Conservation (phyloP, 2,888 invertebrate species). For the Conistra vaccinii region DNA sequence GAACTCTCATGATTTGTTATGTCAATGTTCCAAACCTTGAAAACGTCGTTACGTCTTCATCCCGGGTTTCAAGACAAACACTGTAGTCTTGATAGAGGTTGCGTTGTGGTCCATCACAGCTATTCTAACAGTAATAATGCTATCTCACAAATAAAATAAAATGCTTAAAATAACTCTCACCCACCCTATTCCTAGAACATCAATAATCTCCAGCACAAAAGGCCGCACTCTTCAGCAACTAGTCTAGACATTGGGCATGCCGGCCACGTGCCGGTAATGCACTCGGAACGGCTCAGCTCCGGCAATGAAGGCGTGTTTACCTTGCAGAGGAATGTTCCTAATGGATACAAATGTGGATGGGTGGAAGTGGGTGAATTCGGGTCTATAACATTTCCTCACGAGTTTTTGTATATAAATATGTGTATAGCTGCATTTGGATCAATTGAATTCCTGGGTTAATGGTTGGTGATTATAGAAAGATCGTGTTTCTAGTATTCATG, state of each 20-base stretch:
- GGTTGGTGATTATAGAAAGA: neutral
- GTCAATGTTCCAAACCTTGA: neutral
- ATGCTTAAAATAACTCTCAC: neutral
- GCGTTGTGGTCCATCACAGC: neutral
- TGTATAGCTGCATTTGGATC: neutral
- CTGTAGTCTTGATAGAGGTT: neutral
- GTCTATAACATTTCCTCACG: neutral
- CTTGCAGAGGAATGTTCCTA: constrained; percentile 30
- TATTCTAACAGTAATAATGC: neutral
- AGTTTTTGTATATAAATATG: neutral
- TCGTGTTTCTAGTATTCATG: neutral
- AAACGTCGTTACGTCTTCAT: neutral
- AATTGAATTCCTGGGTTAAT: neutral
- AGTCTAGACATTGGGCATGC: constrained; percentile 51
- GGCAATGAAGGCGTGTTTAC: constrained; percentile 38
- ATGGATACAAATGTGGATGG: constrained; percentile 24
- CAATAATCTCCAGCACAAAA: constrained; percentile 21
- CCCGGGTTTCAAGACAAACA: neutral
- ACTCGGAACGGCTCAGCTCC: constrained; percentile 40
- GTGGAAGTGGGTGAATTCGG: constrained; percentile 2
- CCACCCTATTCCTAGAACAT: constrained; percentile 7
- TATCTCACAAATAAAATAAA: neutral
- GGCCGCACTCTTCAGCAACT: constrained; percentile 26
- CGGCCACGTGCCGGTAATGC: constrained; percentile 62
- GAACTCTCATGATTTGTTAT: neutral